Evolutionary conservation across 2,113 vertebrate species (phyloP), one percentile per base, ranked within the genome.

Genomic region (Pseudorectes ferrugineus): DNA sequence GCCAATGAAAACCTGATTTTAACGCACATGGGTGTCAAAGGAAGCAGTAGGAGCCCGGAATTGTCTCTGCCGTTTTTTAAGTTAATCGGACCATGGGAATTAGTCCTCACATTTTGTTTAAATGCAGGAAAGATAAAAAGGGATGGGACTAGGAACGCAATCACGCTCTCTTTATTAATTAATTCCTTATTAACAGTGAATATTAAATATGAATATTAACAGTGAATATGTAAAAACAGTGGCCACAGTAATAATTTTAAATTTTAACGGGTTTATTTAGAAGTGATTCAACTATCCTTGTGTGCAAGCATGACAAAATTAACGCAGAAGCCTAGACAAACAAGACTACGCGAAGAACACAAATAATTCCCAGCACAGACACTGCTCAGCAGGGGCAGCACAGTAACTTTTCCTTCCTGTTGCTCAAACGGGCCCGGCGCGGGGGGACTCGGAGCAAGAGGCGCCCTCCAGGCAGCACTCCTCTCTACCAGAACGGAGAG

Each of bases 311-410:
- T 1, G 22, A 20, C 38, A 23, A 17, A 8, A 15, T 3, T 5
- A 18, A 42, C 2, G n/a, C 51, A 21, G 57, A 8, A 23, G 24
- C 43, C 10, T 2, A 12, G n/a, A 24, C 29, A 52, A 36, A 38
- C 52, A 28, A 24, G 6, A 8, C 20, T 3, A 4, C 14, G 29
- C 25, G 9, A n/a, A 33, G 20, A 31, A 9, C 43, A 45, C 19
- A 20, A 11, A 0, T 2, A n/a, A 18, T 12, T 24, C 46, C 1
- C 74, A 28, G 55, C n/a, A 8, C 0, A 2, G 51, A 12, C 4
- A 1, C 14, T 14, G 14, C 8, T 59, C 20, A 5, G 6, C 12
- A 52, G 12, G 20, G 29, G 5, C 22, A 22, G 8, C 5, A 8
- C 31, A 8, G 18, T 0, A 14, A 16, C 18, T 26, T 40, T 40